These are phyloP conservation scores for Pygocentrus nattereri DNA, from an alignment of 2,797 vertebrate genomes.

Conservation along the genomic window DNA sequence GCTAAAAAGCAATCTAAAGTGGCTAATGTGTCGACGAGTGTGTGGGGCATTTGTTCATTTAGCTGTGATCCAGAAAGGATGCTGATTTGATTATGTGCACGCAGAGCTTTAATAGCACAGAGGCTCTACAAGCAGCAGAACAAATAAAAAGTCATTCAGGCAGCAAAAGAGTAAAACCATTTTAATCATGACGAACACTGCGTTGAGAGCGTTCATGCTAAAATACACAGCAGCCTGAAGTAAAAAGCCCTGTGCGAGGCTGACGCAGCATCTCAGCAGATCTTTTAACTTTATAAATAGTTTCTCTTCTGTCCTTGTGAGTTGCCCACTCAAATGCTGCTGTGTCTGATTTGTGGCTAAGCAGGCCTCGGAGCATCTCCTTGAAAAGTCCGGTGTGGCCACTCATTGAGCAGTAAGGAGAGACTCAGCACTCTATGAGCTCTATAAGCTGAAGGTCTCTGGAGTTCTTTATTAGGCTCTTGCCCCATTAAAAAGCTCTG, in stretches of 20 bases:
- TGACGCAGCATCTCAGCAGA: neutral
- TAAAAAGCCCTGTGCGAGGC: neutral
- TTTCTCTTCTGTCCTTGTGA: neutral
- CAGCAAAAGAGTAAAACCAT: constrained; percentile 53
- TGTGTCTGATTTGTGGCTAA: constrained; percentile 15
- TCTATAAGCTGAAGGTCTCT: constrained; percentile 24
- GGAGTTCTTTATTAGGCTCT: constrained; percentile 40
- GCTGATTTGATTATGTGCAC: constrained; percentile 64
- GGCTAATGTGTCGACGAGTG: constrained; percentile 1
- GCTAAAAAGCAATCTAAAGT: constrained; percentile 52
- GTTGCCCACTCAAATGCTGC: no score
- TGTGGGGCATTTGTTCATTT: constrained; percentile 31
- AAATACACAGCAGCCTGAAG: neutral
- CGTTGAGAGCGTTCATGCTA: neutral
- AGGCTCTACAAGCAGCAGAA: constrained; percentile 55
- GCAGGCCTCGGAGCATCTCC: neutral
- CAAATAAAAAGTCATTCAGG: constrained; percentile 57
- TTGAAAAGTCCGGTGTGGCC: constrained; percentile 20
- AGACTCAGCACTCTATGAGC: neutral
- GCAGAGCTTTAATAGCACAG: constrained; percentile 42
- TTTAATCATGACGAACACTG: constrained; percentile 23
- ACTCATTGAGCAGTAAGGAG: constrained; percentile 32
- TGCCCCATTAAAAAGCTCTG: constrained; percentile 16
- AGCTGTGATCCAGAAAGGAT: constrained; percentile 53
- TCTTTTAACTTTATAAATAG: neutral